Evolutionary conservation across 2,113 vertebrate genomes (phyloP).

Genomic region (Ascaphus truei): DNA sequence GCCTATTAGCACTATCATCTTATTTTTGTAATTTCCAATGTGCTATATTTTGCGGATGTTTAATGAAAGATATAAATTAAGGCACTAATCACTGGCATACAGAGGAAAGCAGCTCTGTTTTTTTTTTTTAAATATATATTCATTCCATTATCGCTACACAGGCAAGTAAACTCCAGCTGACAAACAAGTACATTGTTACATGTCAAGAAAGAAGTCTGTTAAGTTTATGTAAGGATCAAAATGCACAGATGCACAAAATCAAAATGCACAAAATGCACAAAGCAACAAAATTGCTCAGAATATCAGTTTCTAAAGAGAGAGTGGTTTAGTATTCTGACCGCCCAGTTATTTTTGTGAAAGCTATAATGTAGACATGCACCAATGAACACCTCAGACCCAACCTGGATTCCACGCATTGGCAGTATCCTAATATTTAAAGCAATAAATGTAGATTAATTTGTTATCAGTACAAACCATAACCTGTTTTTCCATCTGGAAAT

Average conservation of each 20-base stretch:
- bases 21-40: not conserved
- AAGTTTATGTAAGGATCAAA: constrained; percentile 38
- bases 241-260: constrained; percentile 9
- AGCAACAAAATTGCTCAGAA: too few species aligned
- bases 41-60: not conserved
- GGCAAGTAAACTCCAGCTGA: not conserved
- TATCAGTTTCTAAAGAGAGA: too few species aligned
- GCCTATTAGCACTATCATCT: not conserved
- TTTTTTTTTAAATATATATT: constrained; percentile 12
- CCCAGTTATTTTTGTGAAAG: too few species aligned
- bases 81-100: constrained; percentile 11
- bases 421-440: too few species aligned
- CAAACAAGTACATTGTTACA: constrained; percentile 5
- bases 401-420: too few species aligned
- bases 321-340: too few species aligned
- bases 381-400: too few species aligned
- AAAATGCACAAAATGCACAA: too few species aligned
- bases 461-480: too few species aligned
- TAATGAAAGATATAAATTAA: constrained; percentile 31
- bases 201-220: not conserved
- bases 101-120: constrained; percentile 10
- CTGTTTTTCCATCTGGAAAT: too few species aligned
- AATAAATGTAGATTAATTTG: too few species aligned
- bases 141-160: not conserved
- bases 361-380: too few species aligned